Evolutionary conservation across 2,113 vertebrate species (phyloP).

Genomic region (Pachypanchax playfairii): DNA sequence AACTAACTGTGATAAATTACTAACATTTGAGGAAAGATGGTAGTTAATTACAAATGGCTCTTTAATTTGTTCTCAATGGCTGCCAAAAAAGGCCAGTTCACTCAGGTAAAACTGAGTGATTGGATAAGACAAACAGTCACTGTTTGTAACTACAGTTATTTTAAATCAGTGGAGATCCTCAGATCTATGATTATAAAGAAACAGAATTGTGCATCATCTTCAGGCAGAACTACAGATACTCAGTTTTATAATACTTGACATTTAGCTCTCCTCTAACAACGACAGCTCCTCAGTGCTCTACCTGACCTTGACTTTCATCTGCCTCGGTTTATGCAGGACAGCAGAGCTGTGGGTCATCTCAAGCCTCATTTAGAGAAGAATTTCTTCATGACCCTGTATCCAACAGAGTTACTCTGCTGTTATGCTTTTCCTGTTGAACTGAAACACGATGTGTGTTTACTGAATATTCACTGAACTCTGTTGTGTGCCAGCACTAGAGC

Average conservation of each 20-base stretch:
- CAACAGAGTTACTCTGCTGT: background rate
- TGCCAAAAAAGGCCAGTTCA: constrained; percentile 1
- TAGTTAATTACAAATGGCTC: background rate
- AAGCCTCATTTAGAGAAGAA: constrained; percentile 12
- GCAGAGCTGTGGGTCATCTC: constrained; percentile 1
- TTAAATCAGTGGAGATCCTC: background rate
- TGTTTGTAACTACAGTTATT: constrained; percentile 14
- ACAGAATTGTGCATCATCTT: background rate
- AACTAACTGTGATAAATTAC: background rate
- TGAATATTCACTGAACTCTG: too few relatives aligned
- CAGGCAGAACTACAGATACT: background rate
- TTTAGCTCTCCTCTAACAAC: constrained; percentile 16
- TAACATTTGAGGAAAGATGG: background rate
- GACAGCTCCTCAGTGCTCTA: constrained; percentile 21
- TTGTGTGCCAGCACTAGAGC: background rate
- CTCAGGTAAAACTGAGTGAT: background rate
- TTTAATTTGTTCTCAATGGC: constrained; percentile 8
- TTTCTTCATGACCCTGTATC: background rate
- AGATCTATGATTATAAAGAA: constrained; percentile 6
- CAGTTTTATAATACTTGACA: constrained; percentile 21
- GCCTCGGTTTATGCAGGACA: background rate
- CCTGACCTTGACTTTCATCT: constrained; percentile 33
- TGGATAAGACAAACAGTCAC: background rate
- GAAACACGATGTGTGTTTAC: background rate
- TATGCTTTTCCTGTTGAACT: background rate